Percentiles rank a stretch among this genome's conserved stretches.
Conservation (phyloP, 2,113 vertebrate species). For the Girardinichthys multiradiatus region DNA sequence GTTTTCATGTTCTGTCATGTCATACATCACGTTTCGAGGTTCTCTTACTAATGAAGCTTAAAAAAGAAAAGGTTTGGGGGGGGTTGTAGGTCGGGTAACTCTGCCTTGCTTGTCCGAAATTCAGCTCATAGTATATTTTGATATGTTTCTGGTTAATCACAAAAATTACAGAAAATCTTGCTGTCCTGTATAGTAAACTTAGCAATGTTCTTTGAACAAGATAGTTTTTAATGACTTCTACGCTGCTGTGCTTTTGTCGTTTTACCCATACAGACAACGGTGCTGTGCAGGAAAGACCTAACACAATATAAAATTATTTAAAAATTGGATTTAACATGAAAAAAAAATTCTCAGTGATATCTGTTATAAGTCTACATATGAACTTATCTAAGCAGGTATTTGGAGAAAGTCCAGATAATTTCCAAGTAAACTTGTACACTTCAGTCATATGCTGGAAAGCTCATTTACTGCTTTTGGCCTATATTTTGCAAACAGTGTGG, state of each 20-base stretch:
- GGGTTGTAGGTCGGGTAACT: too few species aligned
- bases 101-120: too few species aligned
- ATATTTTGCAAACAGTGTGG: constrained; percentile 17
- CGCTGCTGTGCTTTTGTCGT: too few species aligned
- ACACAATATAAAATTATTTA: neutral
- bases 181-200: too few species aligned
- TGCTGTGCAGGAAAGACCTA: neutral
- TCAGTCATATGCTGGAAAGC: neutral
- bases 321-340: neutral
- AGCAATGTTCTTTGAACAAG: neutral
- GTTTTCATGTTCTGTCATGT: too few species aligned
- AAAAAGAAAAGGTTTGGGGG: too few species aligned
- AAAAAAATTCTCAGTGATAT: neutral
- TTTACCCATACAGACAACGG: neutral
- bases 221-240: too few species aligned
- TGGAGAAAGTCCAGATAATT: neutral
- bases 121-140: too few species aligned
- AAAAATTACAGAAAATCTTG: neutral
- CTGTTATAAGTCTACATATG: neutral
- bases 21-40: too few species aligned
- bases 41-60: too few species aligned
- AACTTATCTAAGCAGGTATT: neutral
- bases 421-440: neutral
- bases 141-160: neutral
- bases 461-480: neutral